A percentile compares a stretch with the other conserved stretches of the same genome.
phyloP scores from a whole-genome alignment of 2,797 vertebrate genomes.

The Thaleichthys pacificus region DNA sequence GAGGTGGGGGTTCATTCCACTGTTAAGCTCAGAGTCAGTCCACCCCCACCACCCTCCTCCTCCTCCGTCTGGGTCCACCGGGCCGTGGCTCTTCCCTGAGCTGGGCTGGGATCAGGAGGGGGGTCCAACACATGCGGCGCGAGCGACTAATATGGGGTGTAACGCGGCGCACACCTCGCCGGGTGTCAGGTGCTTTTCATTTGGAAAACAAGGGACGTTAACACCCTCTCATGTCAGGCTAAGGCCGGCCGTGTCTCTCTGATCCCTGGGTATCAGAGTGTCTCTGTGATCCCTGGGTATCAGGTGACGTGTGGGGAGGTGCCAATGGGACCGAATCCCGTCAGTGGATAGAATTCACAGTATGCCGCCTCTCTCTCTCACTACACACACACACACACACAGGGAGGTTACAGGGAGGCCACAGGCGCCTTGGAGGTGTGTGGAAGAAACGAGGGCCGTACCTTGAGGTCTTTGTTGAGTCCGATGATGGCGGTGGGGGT shows the following conservation, averaged over 20 bases:
- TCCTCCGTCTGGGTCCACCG: background rate
- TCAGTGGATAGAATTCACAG: too few relatives aligned
- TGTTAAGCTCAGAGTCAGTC: background rate
- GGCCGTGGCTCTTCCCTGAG: background rate
- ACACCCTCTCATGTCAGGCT: constrained; percentile 26
- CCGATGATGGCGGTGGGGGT: constrained; percentile 97
- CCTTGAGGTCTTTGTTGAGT: constrained; percentile 99
- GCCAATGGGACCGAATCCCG: constrained; percentile 8
- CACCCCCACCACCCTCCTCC: too few relatives aligned
- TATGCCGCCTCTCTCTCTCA: too few relatives aligned
- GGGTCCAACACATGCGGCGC: background rate
- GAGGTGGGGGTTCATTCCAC: background rate
- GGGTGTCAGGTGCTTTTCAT: background rate
- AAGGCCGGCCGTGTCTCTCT: constrained; percentile 29
- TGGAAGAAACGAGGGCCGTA: constrained; percentile 49
- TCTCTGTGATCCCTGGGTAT: constrained; percentile 40
- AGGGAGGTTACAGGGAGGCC: too few relatives aligned
- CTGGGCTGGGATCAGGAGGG: background rate
- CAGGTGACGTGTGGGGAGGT: constrained; percentile 19
- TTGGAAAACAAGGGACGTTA: constrained; percentile 16
- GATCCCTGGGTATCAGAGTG: constrained; percentile 40
- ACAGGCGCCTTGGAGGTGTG: too few relatives aligned
- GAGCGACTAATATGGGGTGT: background rate
- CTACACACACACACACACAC: too few relatives aligned
- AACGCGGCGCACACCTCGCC: background rate